A percentile compares a stretch with the other conserved stretches of the same genome.
Evolutionary conservation across 2,888 invertebrate species (phyloP).

Genomic region (Atrina japonica): DNA sequence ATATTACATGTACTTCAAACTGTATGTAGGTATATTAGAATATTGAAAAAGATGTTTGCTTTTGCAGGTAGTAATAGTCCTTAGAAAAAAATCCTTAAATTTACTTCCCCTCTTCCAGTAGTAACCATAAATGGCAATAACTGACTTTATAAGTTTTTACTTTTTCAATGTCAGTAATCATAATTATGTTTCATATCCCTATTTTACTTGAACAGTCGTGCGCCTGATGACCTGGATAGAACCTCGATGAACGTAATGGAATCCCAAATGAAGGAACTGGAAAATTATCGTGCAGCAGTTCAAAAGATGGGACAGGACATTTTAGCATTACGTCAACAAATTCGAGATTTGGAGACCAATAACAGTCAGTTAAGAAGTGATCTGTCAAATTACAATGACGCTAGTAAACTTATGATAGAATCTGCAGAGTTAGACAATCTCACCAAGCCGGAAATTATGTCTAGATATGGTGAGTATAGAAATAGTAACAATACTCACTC

Average conservation of each 20-base stretch:
- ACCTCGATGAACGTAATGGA: slow-evolving; percentile 72
- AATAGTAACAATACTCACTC: no score
- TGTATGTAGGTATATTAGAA: no score
- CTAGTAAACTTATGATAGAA: slow-evolving; percentile 73
- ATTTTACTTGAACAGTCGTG: no score
- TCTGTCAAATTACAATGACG: slow-evolving; percentile 72
- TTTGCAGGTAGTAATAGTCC: no score
- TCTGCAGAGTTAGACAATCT: slow-evolving; percentile 74
- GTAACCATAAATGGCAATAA: no score
- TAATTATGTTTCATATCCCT: no score
- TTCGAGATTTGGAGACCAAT: slow-evolving; percentile 68
- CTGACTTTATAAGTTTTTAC: no score
- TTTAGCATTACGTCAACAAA: slow-evolving; percentile 65
- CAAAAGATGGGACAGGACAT: slow-evolving; percentile 79
- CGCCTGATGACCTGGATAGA: slow-evolving; percentile 54
- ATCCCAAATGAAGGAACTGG: slow-evolving; percentile 75
- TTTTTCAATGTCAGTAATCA: no score
- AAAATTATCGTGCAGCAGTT: slow-evolving; percentile 75
- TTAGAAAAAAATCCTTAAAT: no score
- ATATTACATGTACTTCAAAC: no score
- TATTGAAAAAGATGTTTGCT: no score
- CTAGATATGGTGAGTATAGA: slow-evolving; percentile 72
- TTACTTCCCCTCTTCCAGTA: no score
- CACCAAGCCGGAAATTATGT: slow-evolving; percentile 73
- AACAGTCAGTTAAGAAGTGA: slow-evolving; percentile 74